A percentile compares a stretch with the other conserved stretches of the same genome.
These are phyloP conservation scores for Euleptes europaea DNA, from an alignment of 2,113 vertebrate genomes.

Conservation along the genomic window DNA sequence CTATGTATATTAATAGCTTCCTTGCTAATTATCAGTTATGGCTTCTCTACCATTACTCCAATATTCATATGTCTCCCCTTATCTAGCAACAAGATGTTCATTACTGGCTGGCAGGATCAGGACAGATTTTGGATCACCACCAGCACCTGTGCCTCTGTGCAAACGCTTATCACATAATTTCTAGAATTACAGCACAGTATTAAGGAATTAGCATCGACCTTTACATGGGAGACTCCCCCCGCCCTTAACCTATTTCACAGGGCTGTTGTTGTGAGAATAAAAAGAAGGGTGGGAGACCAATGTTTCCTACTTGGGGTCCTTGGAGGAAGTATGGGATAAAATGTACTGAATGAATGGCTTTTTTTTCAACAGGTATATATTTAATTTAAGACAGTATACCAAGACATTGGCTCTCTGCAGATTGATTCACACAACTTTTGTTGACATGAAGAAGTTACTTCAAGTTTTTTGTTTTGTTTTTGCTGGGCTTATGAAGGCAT, in stretches of 20 bases:
- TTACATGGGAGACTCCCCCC: too few species aligned
- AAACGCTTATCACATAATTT: too few species aligned
- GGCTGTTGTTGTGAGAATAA: too few species aligned
- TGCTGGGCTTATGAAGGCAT: not conserved
- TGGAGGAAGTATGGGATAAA: too few species aligned
- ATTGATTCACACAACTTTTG: not conserved
- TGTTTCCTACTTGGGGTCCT: too few species aligned
- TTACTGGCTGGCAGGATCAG: too few species aligned
- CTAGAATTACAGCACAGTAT: too few species aligned
- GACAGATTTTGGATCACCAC: too few species aligned
- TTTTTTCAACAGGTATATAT: not conserved
- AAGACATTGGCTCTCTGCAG: not conserved
- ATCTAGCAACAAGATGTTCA: not conserved
- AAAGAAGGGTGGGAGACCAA: too few species aligned
- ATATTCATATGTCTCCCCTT: not conserved
- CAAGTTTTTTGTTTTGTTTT: not conserved
- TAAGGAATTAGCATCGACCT: too few species aligned
- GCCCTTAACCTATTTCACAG: too few species aligned
- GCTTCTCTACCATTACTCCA: conserved; percentile 21
- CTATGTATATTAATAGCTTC: not conserved
- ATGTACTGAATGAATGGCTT: not conserved
- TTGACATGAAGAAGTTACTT: not conserved
- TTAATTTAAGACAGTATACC: not conserved
- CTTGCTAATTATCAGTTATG: not conserved
- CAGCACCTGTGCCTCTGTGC: too few species aligned